Percentiles rank a stretch among this genome's conserved stretches.
Evolutionary conservation across 1,140 invertebrate genomes (phyloP).

Genomic region (Eriosoma lanigerum): DNA sequence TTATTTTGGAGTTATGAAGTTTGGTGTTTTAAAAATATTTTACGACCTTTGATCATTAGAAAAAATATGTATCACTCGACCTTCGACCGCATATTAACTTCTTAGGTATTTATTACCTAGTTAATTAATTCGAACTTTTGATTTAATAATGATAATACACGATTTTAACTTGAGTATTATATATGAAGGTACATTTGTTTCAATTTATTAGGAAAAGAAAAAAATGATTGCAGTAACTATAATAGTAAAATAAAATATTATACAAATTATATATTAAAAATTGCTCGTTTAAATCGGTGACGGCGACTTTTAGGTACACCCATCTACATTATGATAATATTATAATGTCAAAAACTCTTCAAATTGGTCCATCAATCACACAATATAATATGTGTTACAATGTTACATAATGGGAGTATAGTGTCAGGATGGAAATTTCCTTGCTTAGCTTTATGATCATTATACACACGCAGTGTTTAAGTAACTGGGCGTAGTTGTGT

Average conservation of each 20-base stretch:
- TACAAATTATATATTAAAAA: not conserved
- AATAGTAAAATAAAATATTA: not conserved
- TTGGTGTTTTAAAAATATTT: no score
- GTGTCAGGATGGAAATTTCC: not conserved
- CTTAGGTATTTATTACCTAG: no score
- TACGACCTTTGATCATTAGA: no score
- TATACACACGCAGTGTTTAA: not conserved
- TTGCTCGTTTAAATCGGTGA: not conserved
- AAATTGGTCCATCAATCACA: conserved; percentile 21
- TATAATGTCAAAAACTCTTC: not conserved
- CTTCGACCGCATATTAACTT: no score
- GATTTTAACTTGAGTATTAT: no score
- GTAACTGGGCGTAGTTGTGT: not conserved
- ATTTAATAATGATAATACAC: no score
- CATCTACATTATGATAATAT: no score
- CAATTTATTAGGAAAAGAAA: no score
- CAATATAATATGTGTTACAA: not conserved
- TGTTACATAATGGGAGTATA: not conserved
- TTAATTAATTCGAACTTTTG: no score
- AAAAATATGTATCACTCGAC: no score
- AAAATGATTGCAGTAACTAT: not conserved
- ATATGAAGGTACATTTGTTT: no score
- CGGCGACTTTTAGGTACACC: not conserved
- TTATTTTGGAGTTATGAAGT: no score
- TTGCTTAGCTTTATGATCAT: conserved; percentile 12